Evolutionary conservation across 2,113 vertebrate genomes (phyloP).

Genomic region (Solenodon paradoxus): DNA sequence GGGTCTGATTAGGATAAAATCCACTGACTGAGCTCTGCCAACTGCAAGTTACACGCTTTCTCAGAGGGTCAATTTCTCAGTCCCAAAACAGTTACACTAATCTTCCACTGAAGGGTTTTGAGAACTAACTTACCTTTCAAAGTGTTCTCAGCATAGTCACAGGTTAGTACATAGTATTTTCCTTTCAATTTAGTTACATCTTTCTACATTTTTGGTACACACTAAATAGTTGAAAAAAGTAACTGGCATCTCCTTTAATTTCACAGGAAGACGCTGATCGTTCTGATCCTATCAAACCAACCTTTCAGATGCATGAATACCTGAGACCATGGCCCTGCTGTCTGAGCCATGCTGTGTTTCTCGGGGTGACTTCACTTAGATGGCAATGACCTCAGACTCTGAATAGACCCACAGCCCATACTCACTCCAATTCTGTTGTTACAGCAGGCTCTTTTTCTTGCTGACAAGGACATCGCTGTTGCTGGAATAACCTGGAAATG

Average conservation of each 20-base stretch:
- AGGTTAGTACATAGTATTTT: not conserved
- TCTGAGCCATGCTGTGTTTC: fast-evolving
- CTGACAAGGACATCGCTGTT: slow-evolving; percentile 60
- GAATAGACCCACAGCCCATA: fast-evolving
- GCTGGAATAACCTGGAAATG: slow-evolving; percentile 71
- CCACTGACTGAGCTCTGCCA: not conserved
- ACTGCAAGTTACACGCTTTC: not conserved
- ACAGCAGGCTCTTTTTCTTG: slow-evolving; percentile 69
- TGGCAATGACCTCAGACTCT: fast-evolving
- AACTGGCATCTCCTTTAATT: not conserved
- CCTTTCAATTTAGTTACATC: not conserved
- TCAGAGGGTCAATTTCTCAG: not conserved
- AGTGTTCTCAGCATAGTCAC: not conserved
- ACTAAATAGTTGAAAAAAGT: not conserved
- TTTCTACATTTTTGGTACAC: not conserved
- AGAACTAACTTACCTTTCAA: too few relatives aligned
- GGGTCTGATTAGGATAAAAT: not conserved
- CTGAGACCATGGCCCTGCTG: not conserved
- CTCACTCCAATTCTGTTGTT: slow-evolving; percentile 67
- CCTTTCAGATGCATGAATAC: not conserved
- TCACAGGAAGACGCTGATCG: not conserved
- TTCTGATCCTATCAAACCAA: not conserved
- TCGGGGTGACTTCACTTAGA: not conserved
- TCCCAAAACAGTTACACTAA: not conserved
- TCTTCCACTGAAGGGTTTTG: not conserved